Base-by-base conservation (phyloP, 2,888 invertebrate species). In the Euphydryas editha region DNA sequence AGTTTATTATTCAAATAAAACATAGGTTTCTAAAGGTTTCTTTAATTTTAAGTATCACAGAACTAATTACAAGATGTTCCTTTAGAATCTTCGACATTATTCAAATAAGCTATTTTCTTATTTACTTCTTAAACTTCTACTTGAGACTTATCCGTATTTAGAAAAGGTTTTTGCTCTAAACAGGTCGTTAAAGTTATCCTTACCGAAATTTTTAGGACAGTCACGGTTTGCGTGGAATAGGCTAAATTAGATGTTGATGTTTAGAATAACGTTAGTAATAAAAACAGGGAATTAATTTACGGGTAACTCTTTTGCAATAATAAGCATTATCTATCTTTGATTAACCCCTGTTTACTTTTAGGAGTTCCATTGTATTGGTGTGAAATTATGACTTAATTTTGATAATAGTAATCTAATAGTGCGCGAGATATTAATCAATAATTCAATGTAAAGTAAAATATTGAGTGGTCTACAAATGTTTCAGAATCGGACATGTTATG, bases 41-140 rank as follows among this genome's bases (percentile, higher is more conserved):
- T 36, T 36, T 36, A 36, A 39, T 39, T 39, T 39, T 11, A 39
- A 39, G 39, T 47, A 4, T 24, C 7, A 24, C 15, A 4, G 2
- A 51, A 51, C 24, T 51, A 51, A 51, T 51, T 51, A 17, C 54
- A 17, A 36, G 11, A 54, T 17, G 54, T 30, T 17, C 15, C n/a
- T 15, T 30, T 36, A 21, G 24, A 54, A 15, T 24, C 30, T 54
- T 17, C 17, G 54, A 36, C 17, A 54, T 36, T 36, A 30, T 54
- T 54, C 49, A 18, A 54, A 54, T 54, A 10, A 54, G 36, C 54
- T 36, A 36, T 30, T 54, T 54, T 54, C 36, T 17, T 17, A 54
- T 54, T 30, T 36, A 10, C 36, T 54, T 54, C 54, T 21, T n/a
- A 30, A 17, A 17, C 17, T 54, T 54, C 54, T 11, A 17, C 11